Conservation (phyloP, 2,113 vertebrate species). For the Leiothrix lutea region DNA sequence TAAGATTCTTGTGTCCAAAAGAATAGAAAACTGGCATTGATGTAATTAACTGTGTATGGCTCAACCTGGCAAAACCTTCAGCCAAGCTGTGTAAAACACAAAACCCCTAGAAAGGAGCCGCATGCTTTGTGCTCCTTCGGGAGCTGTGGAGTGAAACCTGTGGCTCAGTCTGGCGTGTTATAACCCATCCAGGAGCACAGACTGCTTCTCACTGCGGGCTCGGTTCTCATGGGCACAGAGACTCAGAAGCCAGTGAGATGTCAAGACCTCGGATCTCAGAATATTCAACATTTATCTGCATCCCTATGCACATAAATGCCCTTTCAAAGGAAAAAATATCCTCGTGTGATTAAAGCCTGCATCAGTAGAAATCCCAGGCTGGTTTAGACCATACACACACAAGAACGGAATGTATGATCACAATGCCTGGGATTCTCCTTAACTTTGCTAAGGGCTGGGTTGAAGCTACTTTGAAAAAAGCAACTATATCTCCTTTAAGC, state of each 20-base stretch:
- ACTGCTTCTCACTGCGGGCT: background rate
- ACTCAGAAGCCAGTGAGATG: background rate
- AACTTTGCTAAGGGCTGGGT: background rate
- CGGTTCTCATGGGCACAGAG: background rate
- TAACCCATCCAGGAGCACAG: slow-evolving; percentile 11
- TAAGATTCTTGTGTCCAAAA: background rate
- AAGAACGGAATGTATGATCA: slow-evolving; percentile 19
- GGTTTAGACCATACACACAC: background rate
- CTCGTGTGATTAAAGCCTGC: background rate
- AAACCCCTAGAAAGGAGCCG: background rate
- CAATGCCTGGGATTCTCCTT: background rate
- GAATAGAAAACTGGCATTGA: background rate
- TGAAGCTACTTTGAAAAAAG: slow-evolving; percentile 12
- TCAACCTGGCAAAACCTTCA: background rate
- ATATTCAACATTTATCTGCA: background rate
- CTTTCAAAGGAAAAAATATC: background rate
- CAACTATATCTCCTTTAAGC: background rate
- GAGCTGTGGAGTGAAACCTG: background rate
- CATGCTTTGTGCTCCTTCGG: background rate
- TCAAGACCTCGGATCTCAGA: background rate
- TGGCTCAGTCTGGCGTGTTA: background rate
- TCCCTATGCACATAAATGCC: background rate
- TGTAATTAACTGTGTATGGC: background rate
- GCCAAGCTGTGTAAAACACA: background rate
- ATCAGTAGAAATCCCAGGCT: slow-evolving; percentile 6